Percentiles rank a stretch among this genome's conserved stretches.
Conservation (phyloP, 2,797 vertebrate genomes). For the Chanos chanos region DNA sequence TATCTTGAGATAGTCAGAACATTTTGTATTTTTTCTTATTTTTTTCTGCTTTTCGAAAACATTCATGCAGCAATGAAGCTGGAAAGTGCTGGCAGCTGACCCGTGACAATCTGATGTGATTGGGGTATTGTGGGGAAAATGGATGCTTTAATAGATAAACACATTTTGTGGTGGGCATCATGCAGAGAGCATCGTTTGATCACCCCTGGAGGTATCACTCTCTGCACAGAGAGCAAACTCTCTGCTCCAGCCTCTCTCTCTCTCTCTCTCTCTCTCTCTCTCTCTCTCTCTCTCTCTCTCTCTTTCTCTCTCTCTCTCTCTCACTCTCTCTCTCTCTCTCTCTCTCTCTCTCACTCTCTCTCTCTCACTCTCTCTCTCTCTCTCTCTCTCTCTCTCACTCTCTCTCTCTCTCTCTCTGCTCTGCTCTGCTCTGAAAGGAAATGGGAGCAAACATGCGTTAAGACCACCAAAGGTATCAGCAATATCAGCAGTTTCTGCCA, state of each 20-base stretch:
- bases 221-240: constrained; percentile 21
- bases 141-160: constrained; percentile 35
- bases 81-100: constrained; percentile 52
- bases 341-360: background rate
- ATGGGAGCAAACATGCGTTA: too few species aligned
- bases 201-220: background rate
- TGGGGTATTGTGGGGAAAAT: constrained; percentile 41
- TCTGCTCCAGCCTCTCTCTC: constrained; percentile 2
- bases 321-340: background rate
- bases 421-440: constrained; percentile 9
- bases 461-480: too few species aligned
- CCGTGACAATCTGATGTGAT: constrained; percentile 46
- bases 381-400: background rate
- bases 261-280: background rate
- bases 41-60: constrained; percentile 38
- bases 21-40: too few species aligned
- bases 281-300: background rate
- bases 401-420: constrained; percentile 13
- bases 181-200: constrained; percentile 20
- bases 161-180: too few species aligned
- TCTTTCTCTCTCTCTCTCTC: background rate
- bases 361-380: background rate
- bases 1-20: too few species aligned
- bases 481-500: too few species aligned
- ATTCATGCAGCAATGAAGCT: constrained; percentile 42